Evolutionary conservation across 2,797 vertebrate genomes (phyloP).

Genomic region (Melanotaenia maccullochi): DNA sequence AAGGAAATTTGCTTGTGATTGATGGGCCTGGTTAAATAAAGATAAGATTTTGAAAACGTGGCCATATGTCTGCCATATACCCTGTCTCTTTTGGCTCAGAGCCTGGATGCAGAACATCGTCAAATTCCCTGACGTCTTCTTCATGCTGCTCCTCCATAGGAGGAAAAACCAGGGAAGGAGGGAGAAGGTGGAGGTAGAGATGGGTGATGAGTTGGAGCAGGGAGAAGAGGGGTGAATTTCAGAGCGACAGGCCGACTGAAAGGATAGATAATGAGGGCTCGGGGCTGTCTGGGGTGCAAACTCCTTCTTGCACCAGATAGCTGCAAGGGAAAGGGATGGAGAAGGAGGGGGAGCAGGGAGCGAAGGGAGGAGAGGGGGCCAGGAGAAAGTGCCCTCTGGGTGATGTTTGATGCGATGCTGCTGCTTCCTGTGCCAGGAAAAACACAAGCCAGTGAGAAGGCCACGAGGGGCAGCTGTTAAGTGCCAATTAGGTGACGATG

Average conservation of each 20-base stretch:
- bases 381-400: constrained; percentile 70
- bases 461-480: constrained; percentile 76
- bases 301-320: constrained; percentile 55
- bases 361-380: constrained; percentile 46
- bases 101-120: constrained; percentile 61
- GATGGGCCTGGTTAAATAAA: constrained; percentile 74
- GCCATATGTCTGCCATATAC: constrained; percentile 67
- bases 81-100: constrained; percentile 51
- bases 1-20: constrained; percentile 57
- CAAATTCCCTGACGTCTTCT: constrained; percentile 56
- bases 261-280: constrained; percentile 74
- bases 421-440: constrained; percentile 68
- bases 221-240: constrained; percentile 44
- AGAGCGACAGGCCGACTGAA: constrained; percentile 69
- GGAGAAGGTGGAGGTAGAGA: constrained; percentile 37
- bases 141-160: constrained; percentile 37
- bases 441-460: constrained; percentile 53
- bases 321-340: constrained; percentile 47
- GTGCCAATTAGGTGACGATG: constrained; percentile 75
- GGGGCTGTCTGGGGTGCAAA: constrained; percentile 69
- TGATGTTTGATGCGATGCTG: constrained; percentile 70
- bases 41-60: constrained; percentile 68
- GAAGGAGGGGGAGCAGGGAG: constrained; percentile 1
- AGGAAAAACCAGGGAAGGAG: constrained; percentile 17
- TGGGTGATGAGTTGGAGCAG: constrained; percentile 16